Base-by-base conservation (phyloP, 2,113 vertebrate genomes). In the Notarius lentiginosus region DNA sequence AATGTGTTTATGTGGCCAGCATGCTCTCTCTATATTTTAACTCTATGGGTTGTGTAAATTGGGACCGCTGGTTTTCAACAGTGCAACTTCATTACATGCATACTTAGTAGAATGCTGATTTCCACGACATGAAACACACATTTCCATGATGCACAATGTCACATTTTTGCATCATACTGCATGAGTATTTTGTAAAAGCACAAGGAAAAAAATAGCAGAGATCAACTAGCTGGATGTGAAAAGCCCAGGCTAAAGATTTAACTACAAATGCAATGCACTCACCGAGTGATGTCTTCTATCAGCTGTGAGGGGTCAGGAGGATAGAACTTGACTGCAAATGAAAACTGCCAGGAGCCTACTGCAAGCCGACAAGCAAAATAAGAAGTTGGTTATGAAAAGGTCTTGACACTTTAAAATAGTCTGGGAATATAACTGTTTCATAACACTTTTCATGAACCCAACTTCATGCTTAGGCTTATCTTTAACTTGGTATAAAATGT, bases 231-330 rank as follows among this genome's bases (percentile, higher is more conserved):
- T 88, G 7, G 20, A 51, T 79, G 8, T 66, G 47, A 34, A 47
- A 63, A n/a, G n/a, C 11, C 53, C 18, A 14, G 30, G 17, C 6
- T 20, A 11, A 79, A 14, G 81, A 7, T 51, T 79, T 83, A 49
- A 58, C 15, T 18, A 55, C 24, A 63, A 79, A 63, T 47, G 14
- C 27, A 84, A 7, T 47, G 56, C 56, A 86, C 94, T 93, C 88
- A 99, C 98, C 98, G 97, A 66, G 98, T 99, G 92, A 99, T 99
- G 93, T 99, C 98, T 93, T 99, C 98, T 11, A 96, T 99, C 82
- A 99, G 97, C 89, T 99, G 97, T 83, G 98, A 97, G 0, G 98
- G 98, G 87, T 99, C 98, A 49, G 98, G 98, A 47, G 98, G 98
- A 91, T 99, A 99, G 92, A 99, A 99, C 92, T 99, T 99, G 87